phyloP scores from a whole-genome alignment of 2,888 invertebrate species.

The Acleris laterana region DNA sequence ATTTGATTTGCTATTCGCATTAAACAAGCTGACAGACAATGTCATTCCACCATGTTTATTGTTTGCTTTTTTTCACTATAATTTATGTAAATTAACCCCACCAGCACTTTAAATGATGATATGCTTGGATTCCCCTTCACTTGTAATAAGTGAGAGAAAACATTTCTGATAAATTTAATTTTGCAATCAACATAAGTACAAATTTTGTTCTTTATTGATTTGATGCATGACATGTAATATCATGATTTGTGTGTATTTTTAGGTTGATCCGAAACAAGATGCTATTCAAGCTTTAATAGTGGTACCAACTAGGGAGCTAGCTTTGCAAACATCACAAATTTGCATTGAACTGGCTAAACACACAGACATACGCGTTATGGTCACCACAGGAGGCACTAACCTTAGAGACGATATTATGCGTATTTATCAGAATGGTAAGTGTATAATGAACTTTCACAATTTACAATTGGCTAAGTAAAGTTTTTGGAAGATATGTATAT shows the following conservation, averaged over 20 bases:
- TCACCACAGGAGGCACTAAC: constrained; percentile 99
- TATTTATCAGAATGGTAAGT: constrained; percentile 97
- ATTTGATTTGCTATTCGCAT: too few species aligned
- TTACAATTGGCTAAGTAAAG: too few species aligned
- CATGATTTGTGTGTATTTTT: constrained; percentile 40
- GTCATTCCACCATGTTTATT: too few species aligned
- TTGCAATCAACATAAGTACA: neutral
- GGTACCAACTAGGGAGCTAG: constrained; percentile 99
- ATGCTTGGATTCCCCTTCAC: constrained; percentile 82
- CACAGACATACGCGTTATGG: constrained; percentile 98
- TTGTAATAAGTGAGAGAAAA: constrained; percentile 74
- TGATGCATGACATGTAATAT: constrained; percentile 16
- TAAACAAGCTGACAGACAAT: too few species aligned
- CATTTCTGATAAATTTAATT: constrained; percentile 47
- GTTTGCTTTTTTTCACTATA: too few species aligned
- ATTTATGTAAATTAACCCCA: too few species aligned
- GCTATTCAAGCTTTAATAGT: constrained; percentile 98
- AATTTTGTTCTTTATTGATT: too few species aligned
- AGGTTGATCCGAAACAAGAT: constrained; percentile 93
- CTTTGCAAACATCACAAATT: constrained; percentile 99
- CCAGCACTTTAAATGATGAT: constrained; percentile 67
- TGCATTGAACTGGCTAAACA: constrained; percentile 99
- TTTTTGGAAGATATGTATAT: too few species aligned
- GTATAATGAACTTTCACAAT: constrained; percentile 3
- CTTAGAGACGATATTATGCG: constrained; percentile 99